phyloP scores from a whole-genome alignment of 2,888 invertebrate genomes.

The Microchrysa polita region DNA sequence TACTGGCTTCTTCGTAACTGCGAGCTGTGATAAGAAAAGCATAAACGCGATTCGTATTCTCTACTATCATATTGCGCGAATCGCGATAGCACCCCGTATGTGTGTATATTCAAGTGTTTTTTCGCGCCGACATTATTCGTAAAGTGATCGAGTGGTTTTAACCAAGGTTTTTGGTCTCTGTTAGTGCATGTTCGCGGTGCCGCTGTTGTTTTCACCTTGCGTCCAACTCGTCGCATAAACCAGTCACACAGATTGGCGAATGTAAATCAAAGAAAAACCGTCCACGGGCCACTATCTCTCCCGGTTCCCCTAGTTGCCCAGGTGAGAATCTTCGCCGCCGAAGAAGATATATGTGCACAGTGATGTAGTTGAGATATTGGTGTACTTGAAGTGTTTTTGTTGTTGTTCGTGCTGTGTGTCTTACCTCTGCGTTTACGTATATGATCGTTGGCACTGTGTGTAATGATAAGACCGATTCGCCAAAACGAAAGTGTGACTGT shows the following conservation, averaged over 20 bases:
- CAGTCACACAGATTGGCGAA: neutral
- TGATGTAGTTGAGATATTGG: conserved; percentile 31
- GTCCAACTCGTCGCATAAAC: neutral
- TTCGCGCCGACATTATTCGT: conserved; percentile 3
- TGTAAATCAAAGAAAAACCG: conserved; percentile 15
- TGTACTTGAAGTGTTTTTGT: neutral
- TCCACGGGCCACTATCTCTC: conserved; percentile 8
- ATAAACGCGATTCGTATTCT: conserved; percentile 11
- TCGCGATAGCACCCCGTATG: conserved; percentile 1
- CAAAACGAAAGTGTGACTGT: conserved; percentile 25
- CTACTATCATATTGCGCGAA: conserved; percentile 35
- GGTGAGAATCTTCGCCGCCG: conserved; percentile 15
- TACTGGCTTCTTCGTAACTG: neutral
- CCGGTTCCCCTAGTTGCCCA: conserved; percentile 5
- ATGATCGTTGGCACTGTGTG: conserved; percentile 31
- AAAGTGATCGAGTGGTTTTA: conserved; percentile 13
- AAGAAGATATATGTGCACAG: conserved; percentile 26
- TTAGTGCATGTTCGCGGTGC: neutral
- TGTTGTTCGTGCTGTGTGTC: too few relatives aligned
- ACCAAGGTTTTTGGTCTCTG: conserved; percentile 21
- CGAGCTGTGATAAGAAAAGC: conserved; percentile 13
- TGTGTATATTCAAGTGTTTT: neutral
- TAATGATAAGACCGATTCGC: conserved; percentile 31
- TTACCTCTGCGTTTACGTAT: too few relatives aligned
- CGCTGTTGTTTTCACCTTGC: neutral